phyloP scores from a whole-genome alignment of 2,797 vertebrate genomes.

The Phrynocephalus forsythii region DNA sequence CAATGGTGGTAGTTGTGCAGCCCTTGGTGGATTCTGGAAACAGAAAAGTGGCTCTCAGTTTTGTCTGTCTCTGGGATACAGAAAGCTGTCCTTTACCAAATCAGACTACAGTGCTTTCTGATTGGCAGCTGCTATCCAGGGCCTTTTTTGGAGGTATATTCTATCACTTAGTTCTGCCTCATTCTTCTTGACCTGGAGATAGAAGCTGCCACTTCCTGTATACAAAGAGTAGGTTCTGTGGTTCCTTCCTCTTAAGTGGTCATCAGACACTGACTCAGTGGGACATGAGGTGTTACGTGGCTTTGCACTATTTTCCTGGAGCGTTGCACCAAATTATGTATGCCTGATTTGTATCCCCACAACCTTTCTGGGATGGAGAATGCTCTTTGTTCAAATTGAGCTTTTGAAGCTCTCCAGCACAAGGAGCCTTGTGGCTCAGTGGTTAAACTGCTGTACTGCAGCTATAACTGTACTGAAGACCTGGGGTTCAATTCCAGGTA shows the following conservation, averaged over 20 bases:
- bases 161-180: background rate
- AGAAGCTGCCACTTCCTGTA: background rate
- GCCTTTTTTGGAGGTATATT: background rate
- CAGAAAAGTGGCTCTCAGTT: too few species aligned
- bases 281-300: background rate
- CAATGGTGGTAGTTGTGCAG: too few species aligned
- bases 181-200: background rate
- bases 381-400: background rate
- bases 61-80: background rate
- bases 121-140: background rate
- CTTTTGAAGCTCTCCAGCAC: background rate
- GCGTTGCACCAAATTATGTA: background rate
- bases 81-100: background rate
- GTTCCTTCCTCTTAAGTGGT: background rate
- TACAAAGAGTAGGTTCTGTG: background rate
- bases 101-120: background rate
- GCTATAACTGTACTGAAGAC: too few species aligned
- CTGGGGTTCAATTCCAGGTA: too few species aligned
- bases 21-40: too few species aligned
- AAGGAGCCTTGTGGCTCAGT: too few species aligned
- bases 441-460: too few species aligned
- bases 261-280: background rate
- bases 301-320: background rate
- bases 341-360: too few species aligned
- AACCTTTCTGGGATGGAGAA: background rate